Evolutionary conservation across 2,888 invertebrate genomes (phyloP).

Genomic region (Agrotis puta): DNA sequence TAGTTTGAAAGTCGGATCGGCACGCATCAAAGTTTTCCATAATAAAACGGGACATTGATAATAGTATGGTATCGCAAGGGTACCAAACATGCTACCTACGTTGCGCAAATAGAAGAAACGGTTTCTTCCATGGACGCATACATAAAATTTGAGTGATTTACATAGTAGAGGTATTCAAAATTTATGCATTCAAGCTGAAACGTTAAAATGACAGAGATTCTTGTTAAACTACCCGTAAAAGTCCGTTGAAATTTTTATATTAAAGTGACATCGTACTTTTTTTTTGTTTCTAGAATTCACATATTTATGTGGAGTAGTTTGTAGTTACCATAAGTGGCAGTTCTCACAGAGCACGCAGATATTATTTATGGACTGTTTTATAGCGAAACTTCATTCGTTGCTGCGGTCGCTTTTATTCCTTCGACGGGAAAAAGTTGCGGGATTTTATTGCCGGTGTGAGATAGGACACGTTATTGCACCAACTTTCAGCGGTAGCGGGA

Average conservation of each 20-base stretch:
- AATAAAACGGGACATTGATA: slow-evolving; percentile 69
- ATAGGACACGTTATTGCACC: slow-evolving; percentile 89
- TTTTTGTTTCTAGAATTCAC: slow-evolving; percentile 65
- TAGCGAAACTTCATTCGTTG: slow-evolving; percentile 90
- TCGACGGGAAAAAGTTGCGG: slow-evolving; percentile 88
- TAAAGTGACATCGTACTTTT: slow-evolving; percentile 24
- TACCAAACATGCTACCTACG: slow-evolving; percentile 62
- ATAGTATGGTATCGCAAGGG: slow-evolving; percentile 59
- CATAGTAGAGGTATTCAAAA: slow-evolving; percentile 73
- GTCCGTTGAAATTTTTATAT: slow-evolving; percentile 41
- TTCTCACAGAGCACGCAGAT: slow-evolving; percentile 85
- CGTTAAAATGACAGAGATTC: slow-evolving; percentile 72
- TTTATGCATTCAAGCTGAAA: slow-evolving; percentile 73
- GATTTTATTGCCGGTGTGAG: slow-evolving; percentile 90
- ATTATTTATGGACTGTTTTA: slow-evolving; percentile 90
- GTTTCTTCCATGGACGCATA: slow-evolving; percentile 62
- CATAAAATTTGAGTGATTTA: slow-evolving; percentile 78
- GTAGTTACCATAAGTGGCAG: slow-evolving; percentile 80
- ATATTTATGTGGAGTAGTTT: slow-evolving; percentile 77
- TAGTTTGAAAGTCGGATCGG: slow-evolving; percentile 77
- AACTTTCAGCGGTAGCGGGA: slow-evolving; percentile 84
- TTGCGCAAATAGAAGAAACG: slow-evolving; percentile 67
- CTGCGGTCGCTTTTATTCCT: slow-evolving; percentile 90
- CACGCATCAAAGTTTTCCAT: slow-evolving; percentile 75
- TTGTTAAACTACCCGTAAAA: slow-evolving; percentile 81